Conservation (phyloP, 2,113 vertebrate species). For the Bombycilla garrulus region DNA sequence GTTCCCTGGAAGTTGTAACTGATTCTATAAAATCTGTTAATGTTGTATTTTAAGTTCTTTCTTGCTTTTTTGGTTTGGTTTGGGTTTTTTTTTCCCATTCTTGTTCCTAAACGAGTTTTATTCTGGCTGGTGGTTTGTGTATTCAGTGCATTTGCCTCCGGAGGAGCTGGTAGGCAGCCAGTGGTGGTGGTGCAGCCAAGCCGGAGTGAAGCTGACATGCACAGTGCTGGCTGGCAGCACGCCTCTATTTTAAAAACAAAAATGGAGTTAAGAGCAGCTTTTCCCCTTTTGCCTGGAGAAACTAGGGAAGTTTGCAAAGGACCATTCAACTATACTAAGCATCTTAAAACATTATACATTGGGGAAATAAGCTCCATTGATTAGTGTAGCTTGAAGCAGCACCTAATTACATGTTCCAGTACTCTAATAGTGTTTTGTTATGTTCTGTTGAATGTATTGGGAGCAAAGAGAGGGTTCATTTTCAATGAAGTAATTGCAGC, state of each 20-base stretch:
- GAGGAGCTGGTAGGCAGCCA: conserved; percentile 43
- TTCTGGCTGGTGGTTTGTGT: not conserved
- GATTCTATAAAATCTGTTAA: not conserved
- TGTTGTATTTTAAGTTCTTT: not conserved
- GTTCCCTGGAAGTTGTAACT: not conserved
- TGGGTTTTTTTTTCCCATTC: not conserved
- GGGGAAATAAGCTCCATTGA: conserved; percentile 77
- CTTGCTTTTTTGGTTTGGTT: not conserved
- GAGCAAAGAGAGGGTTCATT: conserved; percentile 67
- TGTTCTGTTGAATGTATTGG: conserved; percentile 68
- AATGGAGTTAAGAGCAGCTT: conserved; percentile 66
- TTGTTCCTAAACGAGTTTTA: not conserved
- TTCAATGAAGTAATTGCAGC: conserved; percentile 71
- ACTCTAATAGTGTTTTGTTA: conserved; percentile 70
- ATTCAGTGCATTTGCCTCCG: not conserved
- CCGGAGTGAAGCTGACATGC: conserved; percentile 44
- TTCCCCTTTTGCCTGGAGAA: conserved; percentile 62
- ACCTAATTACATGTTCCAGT: conserved; percentile 77
- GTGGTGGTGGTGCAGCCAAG: conserved; percentile 31
- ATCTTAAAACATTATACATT: conserved; percentile 76
- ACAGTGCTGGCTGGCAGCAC: conserved; percentile 57
- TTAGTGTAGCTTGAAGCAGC: conserved; percentile 75
- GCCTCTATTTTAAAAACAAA: conserved; percentile 63
- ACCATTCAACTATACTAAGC: conserved; percentile 61
- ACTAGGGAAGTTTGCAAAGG: conserved; percentile 59